phyloP scores from a whole-genome alignment of 2,888 invertebrate species.

The Pristionchus exspectatus region DNA sequence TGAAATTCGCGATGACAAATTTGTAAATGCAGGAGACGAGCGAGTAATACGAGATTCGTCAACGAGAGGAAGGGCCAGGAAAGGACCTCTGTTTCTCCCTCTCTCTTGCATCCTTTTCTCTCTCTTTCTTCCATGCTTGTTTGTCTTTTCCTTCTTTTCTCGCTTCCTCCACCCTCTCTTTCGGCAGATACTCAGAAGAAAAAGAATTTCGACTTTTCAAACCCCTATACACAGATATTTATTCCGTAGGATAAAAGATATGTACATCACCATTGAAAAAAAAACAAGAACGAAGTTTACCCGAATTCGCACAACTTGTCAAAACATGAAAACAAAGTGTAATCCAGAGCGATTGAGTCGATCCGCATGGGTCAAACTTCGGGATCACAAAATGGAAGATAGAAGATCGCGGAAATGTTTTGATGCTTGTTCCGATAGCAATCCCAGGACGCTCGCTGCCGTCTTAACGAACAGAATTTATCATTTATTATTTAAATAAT shows the following conservation, averaged over 20 bases:
- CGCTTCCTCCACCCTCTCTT: constrained; percentile 47
- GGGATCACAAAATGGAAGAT: background rate
- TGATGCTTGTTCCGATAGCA: background rate
- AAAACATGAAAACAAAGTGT: background rate
- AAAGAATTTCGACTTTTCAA: background rate
- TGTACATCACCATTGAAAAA: background rate
- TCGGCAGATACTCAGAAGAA: constrained; percentile 18
- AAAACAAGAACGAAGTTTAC: background rate
- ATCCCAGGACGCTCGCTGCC: background rate
- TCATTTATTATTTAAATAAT: background rate
- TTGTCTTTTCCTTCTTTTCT: constrained; percentile 36
- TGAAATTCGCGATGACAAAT: background rate
- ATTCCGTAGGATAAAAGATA: background rate
- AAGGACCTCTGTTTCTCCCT: constrained; percentile 25
- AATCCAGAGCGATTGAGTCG: background rate
- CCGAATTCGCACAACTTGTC: background rate
- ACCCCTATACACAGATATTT: background rate
- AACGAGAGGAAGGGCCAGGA: constrained; percentile 12
- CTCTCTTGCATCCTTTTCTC: background rate
- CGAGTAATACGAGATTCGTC: constrained; percentile 26
- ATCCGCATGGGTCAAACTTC: background rate
- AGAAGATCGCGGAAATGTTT: background rate
- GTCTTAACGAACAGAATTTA: background rate
- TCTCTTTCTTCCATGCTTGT: constrained; percentile 33
- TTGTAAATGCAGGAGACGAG: constrained; percentile 1